phyloP scores from a whole-genome alignment of 1,140 invertebrate species.

The Bombus superbus region DNA sequence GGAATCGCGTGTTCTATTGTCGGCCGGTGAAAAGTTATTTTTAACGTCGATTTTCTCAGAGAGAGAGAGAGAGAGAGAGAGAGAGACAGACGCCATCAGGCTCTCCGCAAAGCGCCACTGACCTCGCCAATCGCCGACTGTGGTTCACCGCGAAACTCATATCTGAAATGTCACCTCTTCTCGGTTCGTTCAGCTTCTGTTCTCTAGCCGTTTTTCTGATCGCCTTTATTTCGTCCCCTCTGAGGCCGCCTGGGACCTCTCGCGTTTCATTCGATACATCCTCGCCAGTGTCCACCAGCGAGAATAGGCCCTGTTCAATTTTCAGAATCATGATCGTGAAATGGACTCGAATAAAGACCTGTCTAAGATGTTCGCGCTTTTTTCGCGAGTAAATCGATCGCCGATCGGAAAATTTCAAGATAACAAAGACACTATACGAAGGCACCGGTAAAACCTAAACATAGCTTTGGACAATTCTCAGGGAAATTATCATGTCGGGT shows the following conservation, averaged over 20 bases:
- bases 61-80: background rate
- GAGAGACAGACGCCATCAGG: background rate
- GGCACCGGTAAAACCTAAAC: no score
- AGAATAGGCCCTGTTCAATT: background rate
- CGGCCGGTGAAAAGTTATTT: slow-evolving; percentile 47
- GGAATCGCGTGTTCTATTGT: slow-evolving; percentile 38
- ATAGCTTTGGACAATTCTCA: no score
- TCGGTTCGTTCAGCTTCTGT: slow-evolving; percentile 15
- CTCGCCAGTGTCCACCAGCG: background rate
- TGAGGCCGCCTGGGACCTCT: background rate
- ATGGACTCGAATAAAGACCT: background rate
- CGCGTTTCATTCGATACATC: background rate
- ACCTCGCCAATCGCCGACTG: slow-evolving; percentile 49
- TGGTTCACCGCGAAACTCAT: slow-evolving; percentile 51
- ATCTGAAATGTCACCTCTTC: slow-evolving; percentile 40
- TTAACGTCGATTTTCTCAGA: slow-evolving; percentile 39
- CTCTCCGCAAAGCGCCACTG: slow-evolving; percentile 32
- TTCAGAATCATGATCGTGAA: background rate
- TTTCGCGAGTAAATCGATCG: no score
- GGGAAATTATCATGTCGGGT: no score
- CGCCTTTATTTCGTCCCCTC: slow-evolving; percentile 10
- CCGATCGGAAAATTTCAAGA: no score
- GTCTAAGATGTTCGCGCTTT: no score
- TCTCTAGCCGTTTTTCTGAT: background rate
- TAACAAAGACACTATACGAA: no score